These are phyloP conservation scores for Hyles euphorbiae DNA, from an alignment of 1,140 invertebrate species.

Conservation along the genomic window DNA sequence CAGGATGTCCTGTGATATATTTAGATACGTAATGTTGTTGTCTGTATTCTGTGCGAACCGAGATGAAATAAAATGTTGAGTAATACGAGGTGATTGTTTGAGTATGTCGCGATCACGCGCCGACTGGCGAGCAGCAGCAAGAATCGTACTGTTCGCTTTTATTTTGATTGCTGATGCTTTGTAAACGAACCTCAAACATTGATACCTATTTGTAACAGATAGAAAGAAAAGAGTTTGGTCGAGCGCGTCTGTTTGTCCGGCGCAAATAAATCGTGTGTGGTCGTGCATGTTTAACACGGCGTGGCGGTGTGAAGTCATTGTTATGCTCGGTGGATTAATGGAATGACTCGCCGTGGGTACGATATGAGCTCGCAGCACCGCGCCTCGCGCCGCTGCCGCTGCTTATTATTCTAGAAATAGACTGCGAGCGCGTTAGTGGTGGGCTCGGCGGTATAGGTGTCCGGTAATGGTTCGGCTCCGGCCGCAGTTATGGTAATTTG, in stretches of 20 bases:
- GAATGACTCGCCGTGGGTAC: constrained; percentile 3
- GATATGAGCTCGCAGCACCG: background rate
- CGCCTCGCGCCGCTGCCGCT: background rate
- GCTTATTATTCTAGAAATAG: constrained; percentile 3
- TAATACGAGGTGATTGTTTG: too few relatives aligned
- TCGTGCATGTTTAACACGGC: constrained; percentile 3
- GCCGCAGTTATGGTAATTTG: background rate
- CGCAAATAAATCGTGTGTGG: constrained; percentile 5
- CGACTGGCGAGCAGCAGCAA: too few relatives aligned
- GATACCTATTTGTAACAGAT: too few relatives aligned
- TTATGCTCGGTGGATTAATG: constrained; percentile 10
- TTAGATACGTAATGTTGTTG: too few relatives aligned
- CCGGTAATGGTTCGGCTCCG: background rate
- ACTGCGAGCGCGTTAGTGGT: background rate
- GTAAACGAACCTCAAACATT: too few relatives aligned
- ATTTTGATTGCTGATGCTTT: too few relatives aligned
- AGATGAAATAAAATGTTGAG: too few relatives aligned
- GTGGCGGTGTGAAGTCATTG: constrained; percentile 6
- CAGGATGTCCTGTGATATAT: background rate
- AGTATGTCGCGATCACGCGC: too few relatives aligned
- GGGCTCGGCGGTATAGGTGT: too few relatives aligned
- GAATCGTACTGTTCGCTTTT: too few relatives aligned
- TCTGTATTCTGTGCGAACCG: too few relatives aligned
- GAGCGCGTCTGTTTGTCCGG: background rate
- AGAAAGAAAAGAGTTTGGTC: too few relatives aligned